phyloP scores from a whole-genome alignment of 2,797 vertebrate genomes.

The Distichodus sexfasciatus region DNA sequence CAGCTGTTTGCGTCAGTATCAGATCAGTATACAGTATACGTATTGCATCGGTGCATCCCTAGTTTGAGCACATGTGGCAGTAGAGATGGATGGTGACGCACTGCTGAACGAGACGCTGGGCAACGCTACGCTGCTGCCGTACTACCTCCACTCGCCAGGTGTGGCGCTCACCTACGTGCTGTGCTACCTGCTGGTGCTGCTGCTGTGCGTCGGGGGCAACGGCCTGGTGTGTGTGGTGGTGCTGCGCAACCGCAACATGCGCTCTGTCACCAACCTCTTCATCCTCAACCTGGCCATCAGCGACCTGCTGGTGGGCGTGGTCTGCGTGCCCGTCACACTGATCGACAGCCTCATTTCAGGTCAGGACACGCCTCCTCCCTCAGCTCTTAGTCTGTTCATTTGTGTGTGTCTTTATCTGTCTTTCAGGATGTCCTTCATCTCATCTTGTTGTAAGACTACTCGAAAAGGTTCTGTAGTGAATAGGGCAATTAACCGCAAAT shows the following conservation, averaged over 20 bases:
- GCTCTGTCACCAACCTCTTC: constrained; percentile 63
- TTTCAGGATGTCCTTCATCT: too few relatives aligned
- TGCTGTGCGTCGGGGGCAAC: constrained; percentile 59
- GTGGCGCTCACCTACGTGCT: constrained; percentile 51
- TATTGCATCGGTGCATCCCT: too few relatives aligned
- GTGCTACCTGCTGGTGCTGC: constrained; percentile 55
- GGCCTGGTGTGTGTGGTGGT: constrained; percentile 59
- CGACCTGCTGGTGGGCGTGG: constrained; percentile 62
- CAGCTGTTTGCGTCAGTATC: too few relatives aligned
- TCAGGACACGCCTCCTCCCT: constrained; percentile 24
- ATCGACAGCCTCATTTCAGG: constrained; percentile 66
- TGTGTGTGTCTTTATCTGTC: too few relatives aligned
- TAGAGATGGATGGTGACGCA: not conserved
- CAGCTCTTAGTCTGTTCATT: not conserved
- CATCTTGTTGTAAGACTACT: too few relatives aligned
- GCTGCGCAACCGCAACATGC: constrained; percentile 59
- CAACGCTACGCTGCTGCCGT: constrained; percentile 56
- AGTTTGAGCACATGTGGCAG: not conserved
- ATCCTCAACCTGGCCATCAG: constrained; percentile 66
- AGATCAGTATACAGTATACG: too few relatives aligned
- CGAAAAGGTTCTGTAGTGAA: too few relatives aligned
- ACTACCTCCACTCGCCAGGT: constrained; percentile 56
- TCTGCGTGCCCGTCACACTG: constrained; percentile 64
- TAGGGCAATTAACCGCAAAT: too few relatives aligned
- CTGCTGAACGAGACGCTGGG: not conserved